These are phyloP conservation scores for Lophotriccus pileatus DNA, from an alignment of 2,797 vertebrate genomes.

Conservation along the genomic window DNA sequence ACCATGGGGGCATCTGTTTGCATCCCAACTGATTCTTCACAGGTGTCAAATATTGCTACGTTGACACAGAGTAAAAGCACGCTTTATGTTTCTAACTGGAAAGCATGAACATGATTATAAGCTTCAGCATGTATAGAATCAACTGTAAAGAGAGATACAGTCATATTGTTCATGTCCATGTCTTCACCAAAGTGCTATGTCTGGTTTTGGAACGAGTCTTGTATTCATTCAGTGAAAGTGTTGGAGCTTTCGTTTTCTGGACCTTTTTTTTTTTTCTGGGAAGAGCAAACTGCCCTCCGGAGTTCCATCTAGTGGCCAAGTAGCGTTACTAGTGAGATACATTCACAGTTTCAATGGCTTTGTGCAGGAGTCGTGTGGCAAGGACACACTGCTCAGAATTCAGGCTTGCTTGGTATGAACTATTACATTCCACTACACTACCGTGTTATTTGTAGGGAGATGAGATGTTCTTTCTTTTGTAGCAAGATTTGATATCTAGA, in stretches of 20 bases:
- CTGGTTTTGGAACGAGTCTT: not conserved
- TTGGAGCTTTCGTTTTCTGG: not conserved
- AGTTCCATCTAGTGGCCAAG: slow-evolving; percentile 33
- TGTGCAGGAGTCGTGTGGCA: not conserved
- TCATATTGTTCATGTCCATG: not conserved
- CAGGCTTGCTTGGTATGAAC: not conserved
- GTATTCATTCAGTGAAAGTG: not conserved
- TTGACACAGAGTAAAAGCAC: fast-evolving
- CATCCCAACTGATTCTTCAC: not conserved
- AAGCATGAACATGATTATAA: not conserved
- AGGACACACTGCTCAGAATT: not conserved
- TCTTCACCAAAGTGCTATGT: not conserved
- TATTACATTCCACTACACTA: not conserved
- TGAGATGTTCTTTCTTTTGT: not conserved
- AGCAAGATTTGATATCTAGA: not conserved
- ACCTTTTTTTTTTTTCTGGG: fast-evolving
- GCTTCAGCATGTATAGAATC: not conserved
- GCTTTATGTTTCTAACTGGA: not conserved
- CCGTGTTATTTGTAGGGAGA: not conserved
- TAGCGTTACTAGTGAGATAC: not conserved
- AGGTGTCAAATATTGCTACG: not conserved
- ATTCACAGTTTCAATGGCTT: fast-evolving
- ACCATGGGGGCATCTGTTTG: not conserved
- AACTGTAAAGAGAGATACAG: not conserved
- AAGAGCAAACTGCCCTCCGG: not conserved